A percentile compares a stretch with the other conserved stretches of the same genome.
These are phyloP conservation scores for Ochropacha duplaris DNA, from an alignment of 2,888 invertebrate genomes.

Conservation along the genomic window DNA sequence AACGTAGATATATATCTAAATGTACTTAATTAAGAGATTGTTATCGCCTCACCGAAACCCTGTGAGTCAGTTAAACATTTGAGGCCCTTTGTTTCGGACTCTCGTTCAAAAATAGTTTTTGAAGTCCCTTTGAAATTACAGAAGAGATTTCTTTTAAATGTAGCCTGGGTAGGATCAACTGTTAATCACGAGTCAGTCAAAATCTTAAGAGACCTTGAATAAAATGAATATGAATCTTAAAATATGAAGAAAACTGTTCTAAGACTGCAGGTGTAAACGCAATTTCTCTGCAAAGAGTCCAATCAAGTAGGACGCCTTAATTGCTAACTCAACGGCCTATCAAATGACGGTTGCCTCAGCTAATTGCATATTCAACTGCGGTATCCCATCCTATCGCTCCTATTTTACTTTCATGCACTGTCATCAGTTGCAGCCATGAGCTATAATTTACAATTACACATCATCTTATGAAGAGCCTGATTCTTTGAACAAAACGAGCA, in stretches of 20 bases:
- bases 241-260: background rate
- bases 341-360: slow-evolving; percentile 1
- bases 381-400: background rate
- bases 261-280: background rate
- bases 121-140: too few species aligned
- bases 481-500: background rate
- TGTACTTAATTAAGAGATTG: slow-evolving; percentile 4
- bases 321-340: background rate
- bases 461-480: background rate
- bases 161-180: too few species aligned
- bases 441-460: background rate
- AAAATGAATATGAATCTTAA: background rate
- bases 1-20: background rate
- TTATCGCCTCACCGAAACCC: background rate
- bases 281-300: background rate
- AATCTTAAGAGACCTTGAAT: too few species aligned
- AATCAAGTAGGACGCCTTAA: background rate
- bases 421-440: background rate
- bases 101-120: background rate
- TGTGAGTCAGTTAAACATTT: background rate
- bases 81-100: slow-evolving; percentile 3
- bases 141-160: too few species aligned
- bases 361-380: background rate
- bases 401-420: background rate
- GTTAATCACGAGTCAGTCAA: too few species aligned